phyloP scores from a whole-genome alignment of 37 sponge, comb jelly and placozoan species.

The Mnemiopsis leidyi region DNA sequence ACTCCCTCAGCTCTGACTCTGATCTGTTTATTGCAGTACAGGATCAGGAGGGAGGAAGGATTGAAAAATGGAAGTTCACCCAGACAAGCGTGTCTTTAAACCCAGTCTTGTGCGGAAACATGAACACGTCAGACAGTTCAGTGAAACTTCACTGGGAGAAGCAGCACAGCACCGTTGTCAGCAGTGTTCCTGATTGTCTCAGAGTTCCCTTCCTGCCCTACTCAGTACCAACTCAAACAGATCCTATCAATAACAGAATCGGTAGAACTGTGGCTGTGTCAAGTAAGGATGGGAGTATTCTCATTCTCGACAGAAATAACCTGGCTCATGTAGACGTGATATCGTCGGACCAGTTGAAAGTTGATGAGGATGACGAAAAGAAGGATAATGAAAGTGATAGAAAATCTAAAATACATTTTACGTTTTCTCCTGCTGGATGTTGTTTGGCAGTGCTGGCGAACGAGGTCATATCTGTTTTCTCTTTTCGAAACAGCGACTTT shows the following conservation, averaged over 20 bases:
- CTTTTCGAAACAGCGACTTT: background rate
- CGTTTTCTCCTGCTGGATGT: slow-evolving; percentile 46
- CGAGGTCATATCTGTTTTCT: background rate
- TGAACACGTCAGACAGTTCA: background rate
- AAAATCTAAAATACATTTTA: background rate
- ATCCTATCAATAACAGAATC: background rate
- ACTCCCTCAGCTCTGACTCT: slow-evolving; percentile 24
- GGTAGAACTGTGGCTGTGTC: slow-evolving; percentile 17
- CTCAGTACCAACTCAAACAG: background rate
- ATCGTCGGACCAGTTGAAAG: background rate
- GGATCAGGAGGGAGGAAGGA: background rate
- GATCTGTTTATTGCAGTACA: slow-evolving; percentile 9
- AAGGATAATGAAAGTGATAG: background rate
- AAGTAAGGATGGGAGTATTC: background rate
- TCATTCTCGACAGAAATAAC: background rate
- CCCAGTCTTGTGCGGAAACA: background rate
- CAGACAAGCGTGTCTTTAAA: slow-evolving; percentile 5
- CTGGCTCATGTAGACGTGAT: background rate
- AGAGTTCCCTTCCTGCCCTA: slow-evolving; percentile 28
- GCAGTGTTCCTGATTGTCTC: background rate
- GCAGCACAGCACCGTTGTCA: background rate
- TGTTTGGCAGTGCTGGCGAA: slow-evolving; percentile 11
- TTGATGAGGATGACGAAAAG: background rate
- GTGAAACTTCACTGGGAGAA: slow-evolving; percentile 41
- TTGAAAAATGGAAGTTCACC: slow-evolving; percentile 56